Evolutionary conservation across 2,113 vertebrate species (phyloP).

Genomic region (Pterocles burchelli): DNA sequence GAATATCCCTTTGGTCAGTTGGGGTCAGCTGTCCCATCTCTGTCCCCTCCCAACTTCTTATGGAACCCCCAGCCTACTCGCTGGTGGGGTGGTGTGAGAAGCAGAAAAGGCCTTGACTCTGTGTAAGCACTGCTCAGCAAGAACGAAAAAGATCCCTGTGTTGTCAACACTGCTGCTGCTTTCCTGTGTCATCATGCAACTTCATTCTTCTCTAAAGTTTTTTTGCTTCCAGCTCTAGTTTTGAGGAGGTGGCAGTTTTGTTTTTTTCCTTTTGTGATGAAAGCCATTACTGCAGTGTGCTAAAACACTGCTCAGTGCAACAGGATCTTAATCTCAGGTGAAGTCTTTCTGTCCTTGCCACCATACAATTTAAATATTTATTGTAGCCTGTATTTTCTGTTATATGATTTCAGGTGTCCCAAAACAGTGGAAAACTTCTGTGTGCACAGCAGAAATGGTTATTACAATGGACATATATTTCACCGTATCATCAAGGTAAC

Average conservation of each 20-base stretch:
- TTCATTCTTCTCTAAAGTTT: not conserved
- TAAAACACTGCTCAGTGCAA: not conserved
- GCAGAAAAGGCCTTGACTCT: too few relatives aligned
- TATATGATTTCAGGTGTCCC: constrained; percentile 82
- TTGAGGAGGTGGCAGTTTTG: not conserved
- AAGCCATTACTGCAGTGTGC: not conserved
- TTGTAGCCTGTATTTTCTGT: not conserved
- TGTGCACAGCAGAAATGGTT: constrained; percentile 96
- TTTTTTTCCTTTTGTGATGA: not conserved
- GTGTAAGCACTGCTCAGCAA: too few relatives aligned
- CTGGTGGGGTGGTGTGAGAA: too few relatives aligned
- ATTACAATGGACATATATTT: constrained; percentile 95
- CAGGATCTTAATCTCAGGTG: not conserved
- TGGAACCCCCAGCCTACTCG: too few relatives aligned
- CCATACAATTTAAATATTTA: not conserved
- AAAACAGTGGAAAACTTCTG: constrained; percentile 99
- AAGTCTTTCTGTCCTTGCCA: not conserved
- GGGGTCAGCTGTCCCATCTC: not conserved
- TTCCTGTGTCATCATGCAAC: not conserved
- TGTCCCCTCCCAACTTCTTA: too few relatives aligned
- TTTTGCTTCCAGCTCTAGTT: not conserved
- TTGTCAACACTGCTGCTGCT: not conserved
- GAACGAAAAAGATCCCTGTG: not conserved
- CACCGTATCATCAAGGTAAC: constrained; percentile 96
- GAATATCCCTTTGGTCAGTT: not conserved